Conservation (phyloP, 2,113 vertebrate genomes). For the Siniperca knerii region DNA sequence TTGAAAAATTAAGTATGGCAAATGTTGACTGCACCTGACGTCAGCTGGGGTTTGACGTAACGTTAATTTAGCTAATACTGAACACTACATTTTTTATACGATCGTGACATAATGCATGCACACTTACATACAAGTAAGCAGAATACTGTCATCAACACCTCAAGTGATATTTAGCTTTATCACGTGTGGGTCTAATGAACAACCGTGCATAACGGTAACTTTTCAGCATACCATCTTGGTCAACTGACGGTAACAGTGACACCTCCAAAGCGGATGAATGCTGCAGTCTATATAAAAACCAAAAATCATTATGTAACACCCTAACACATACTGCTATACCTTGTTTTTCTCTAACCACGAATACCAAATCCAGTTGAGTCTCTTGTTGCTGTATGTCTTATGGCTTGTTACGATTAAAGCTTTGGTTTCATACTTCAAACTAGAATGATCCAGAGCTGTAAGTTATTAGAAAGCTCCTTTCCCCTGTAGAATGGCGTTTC, state of each 20-base stretch:
- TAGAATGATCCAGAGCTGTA: background rate
- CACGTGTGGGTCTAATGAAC: background rate
- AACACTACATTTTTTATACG: background rate
- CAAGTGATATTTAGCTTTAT: background rate
- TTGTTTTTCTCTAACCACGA: background rate
- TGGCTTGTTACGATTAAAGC: background rate
- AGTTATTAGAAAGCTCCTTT: background rate
- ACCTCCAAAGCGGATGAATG: background rate
- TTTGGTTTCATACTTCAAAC: conserved; percentile 1
- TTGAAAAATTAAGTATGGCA: background rate
- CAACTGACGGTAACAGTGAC: background rate
- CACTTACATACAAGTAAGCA: background rate
- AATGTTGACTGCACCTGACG: conserved; percentile 28
- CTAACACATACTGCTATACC: background rate
- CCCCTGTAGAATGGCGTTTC: background rate
- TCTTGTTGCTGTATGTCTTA: conserved; percentile 10
- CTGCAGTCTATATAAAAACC: background rate
- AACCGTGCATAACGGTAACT: background rate
- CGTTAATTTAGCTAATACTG: background rate
- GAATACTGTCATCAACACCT: background rate
- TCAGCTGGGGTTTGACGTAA: conserved; percentile 32
- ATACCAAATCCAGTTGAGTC: background rate
- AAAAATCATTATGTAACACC: background rate
- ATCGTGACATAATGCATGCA: background rate
- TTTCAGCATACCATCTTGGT: background rate